Base-by-base conservation (phyloP, 2,797 vertebrate genomes). In the Danio choprae region DNA sequence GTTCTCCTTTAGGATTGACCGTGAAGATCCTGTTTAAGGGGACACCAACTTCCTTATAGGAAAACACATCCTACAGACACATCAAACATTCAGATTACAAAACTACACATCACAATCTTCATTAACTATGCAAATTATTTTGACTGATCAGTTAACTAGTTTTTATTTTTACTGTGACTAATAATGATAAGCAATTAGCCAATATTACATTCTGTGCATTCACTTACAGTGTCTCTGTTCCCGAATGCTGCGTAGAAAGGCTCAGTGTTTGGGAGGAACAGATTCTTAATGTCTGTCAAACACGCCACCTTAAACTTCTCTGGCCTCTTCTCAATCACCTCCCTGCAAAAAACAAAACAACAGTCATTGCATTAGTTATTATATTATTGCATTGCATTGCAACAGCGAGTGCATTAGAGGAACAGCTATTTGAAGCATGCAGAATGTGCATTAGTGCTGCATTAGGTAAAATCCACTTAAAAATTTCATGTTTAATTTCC, bases 281-380 rank as follows among this genome's bases (percentile, higher is more conserved):
- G 92, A 82, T 98, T 96, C 90, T 94, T 98, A 83, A 99, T 99
- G 84, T 99, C 98, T 0, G 94, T 98, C 87, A 99, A 90, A 88
- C 98, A 99, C 55, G 98, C 96, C 84, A 99, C 95, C 92, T 99
- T 99, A 86, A 99, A 99, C 91, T 94, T 99, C 87, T 99, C 98
- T 1, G 98, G 98, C 84, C 98, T 99, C 93, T 98, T 99, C 90
- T 99, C 98, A 56, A 99, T 99, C 84, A 99, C 97, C 88, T 99
- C 98, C 87, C 98, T 99, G 72, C 3, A 89, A 87, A 93, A 90
- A 64, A 2, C 56, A 77, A 68, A 50, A 55, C 7, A 16, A 72
- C 10, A 59, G n/a, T n/a, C 9, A 38, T 29, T 29, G 29, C n/a
- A n/a, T n/a, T n/a, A n/a, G n/a, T n/a, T n/a, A n/a, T n/a, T n/a